These are phyloP conservation scores for Morone saxatilis DNA, from an alignment of 2,113 vertebrate species.

Conservation along the genomic window DNA sequence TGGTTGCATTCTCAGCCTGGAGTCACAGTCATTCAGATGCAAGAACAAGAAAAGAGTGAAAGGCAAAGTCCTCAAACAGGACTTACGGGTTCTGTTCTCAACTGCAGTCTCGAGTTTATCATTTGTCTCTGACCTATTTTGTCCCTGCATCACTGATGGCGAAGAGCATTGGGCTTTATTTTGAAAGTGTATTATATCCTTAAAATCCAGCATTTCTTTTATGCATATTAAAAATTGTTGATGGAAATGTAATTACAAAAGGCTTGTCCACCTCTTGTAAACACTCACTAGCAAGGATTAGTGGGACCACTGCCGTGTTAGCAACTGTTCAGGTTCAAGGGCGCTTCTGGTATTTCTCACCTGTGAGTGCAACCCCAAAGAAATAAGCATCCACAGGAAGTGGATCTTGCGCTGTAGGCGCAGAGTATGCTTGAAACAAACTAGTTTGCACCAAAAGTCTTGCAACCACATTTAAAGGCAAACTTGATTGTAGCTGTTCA, in stretches of 20 bases:
- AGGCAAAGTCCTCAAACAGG: conserved; percentile 69
- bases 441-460: neutral
- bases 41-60: conserved; percentile 11
- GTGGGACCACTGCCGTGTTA: neutral
- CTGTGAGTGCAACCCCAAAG: neutral
- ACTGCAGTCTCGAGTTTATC: conserved; percentile 23
- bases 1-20: conserved; percentile 30
- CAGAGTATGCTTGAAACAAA: neutral
- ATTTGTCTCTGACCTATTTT: neutral
- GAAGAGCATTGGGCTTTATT: neutral
- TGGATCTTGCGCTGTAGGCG: neutral
- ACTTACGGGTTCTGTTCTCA: conserved; percentile 76
- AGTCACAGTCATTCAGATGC: conserved; percentile 11
- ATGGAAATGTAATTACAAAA: neutral
- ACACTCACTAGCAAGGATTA: neutral
- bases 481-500: neutral
- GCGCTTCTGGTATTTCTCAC: conserved; percentile 6
- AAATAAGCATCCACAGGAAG: neutral
- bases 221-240: neutral
- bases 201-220: neutral
- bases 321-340: neutral
- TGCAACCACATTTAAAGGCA: neutral
- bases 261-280: neutral
- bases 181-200: neutral
- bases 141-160: neutral